Evolutionary conservation across 2,888 invertebrate genomes (phyloP).

Genomic region (Erebia palarica): DNA sequence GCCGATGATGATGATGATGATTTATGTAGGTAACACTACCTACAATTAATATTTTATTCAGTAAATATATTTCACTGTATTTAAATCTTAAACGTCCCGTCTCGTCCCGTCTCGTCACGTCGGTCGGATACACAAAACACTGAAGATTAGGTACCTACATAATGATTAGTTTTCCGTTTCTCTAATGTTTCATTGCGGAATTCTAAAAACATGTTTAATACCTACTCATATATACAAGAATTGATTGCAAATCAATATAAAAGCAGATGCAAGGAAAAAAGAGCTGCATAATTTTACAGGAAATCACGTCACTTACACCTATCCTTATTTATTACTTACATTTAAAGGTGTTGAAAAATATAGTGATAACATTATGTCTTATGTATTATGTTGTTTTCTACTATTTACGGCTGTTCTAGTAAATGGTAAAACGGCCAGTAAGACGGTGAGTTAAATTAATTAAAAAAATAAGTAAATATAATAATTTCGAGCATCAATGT

Average conservation of each 20-base stretch:
- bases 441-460: neutral
- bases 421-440: conserved; percentile 27
- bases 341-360: neutral
- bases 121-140: too few species aligned
- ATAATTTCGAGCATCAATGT: too few species aligned
- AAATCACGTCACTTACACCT: neutral
- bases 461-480: neutral
- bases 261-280: neutral
- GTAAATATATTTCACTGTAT: too few species aligned
- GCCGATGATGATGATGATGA: too few species aligned
- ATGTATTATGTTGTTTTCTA: conserved; percentile 9
- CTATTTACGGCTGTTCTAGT: conserved; percentile 18
- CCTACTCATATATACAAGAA: neutral
- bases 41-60: too few species aligned
- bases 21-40: too few species aligned
- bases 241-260: neutral
- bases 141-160: neutral
- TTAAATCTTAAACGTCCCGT: too few species aligned
- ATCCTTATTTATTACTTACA: neutral
- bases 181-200: too few species aligned
- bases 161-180: neutral
- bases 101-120: too few species aligned
- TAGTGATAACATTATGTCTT: conserved; percentile 37
- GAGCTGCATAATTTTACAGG: neutral
- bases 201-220: too few species aligned